Evolutionary conservation across 2,113 vertebrate species (phyloP), one percentile per base, ranked within the genome.

Genomic region (Peromyscus leucopus): DNA sequence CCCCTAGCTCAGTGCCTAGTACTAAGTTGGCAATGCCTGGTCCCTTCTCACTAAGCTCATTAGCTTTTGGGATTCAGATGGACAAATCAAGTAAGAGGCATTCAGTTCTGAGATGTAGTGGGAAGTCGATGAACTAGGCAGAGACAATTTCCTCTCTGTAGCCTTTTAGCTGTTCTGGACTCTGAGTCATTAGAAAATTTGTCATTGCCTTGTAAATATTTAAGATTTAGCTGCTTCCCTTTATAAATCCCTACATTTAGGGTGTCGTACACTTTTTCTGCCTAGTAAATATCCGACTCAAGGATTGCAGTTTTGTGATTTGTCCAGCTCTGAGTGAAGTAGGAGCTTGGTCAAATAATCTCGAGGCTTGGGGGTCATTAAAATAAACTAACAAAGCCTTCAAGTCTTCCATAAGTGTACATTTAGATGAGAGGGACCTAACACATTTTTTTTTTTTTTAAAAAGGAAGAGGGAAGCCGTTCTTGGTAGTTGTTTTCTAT

Each of bases 111-210:
- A 75, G 65, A 22, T 89, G 36, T 17, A 94, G 31, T 55, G 39
- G 55, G 36, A 74, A 83, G 80, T n/a, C 59, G 21, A 79, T 28
- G 51, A 79, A 67, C 42, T 84, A 57, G 1, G 8, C 15, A 76
- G 79, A 90, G 21, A 83, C 19, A 21, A 86, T 63, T 36, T 33
- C 46, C 82, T 89, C 17, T 94, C 26, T 51, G 71, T 75, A 88
- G 72, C 7, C 87, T 91, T 63, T 92, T 75, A 48, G 19, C 67
- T 42, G 22, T 85, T 89, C 22, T 48, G 96, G 69, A 0, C 51
- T 85, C 33, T 48, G 79, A 95, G 57, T 90, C 91, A 89, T 5
- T 75, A 36, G 48, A 96, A 90, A 95, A 82, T 85, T 71, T 67
- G 31, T 76, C 65, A 92, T 4, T 85, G 82, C 84, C 67, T 97